Evolutionary conservation across 2,888 invertebrate genomes (phyloP), one percentile per base, ranked within the genome.

Genomic region (Xylophagus ater): DNA sequence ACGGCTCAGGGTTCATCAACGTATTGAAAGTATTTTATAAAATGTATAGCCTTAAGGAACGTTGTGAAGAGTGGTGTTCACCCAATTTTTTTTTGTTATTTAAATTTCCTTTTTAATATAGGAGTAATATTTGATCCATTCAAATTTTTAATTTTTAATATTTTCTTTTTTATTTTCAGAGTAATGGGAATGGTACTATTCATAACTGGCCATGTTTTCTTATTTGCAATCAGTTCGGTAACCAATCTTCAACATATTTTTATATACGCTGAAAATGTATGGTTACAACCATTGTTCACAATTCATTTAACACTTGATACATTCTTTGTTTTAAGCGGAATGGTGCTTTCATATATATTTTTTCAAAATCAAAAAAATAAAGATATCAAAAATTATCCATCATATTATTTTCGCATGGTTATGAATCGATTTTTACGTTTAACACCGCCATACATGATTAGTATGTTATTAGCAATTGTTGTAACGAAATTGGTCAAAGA

Each of bases 101-200:
- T n/a, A n/a, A n/a, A n/a, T n/a, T n/a, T n/a, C n/a, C n/a, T n/a
- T n/a, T n/a, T n/a, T n/a, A n/a, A n/a, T n/a, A n/a, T n/a, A n/a
- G n/a, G n/a, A n/a, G n/a, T n/a, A n/a, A n/a, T n/a, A n/a, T n/a
- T n/a, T n/a, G n/a, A n/a, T n/a, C n/a, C n/a, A n/a, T n/a, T n/a
- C n/a, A n/a, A n/a, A n/a, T n/a, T n/a, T n/a, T n/a, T n/a, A n/a
- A n/a, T n/a, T n/a, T n/a, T n/a, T n/a, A n/a, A n/a, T n/a, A n/a
- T 3, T 23, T 15, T 18, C 13, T 18, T 33, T 13, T 25, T 18
- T 26, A 21, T 17, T 43, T 42, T 4, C 29, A 48, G 50, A 37
- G 44, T 47, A 7, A 25, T 74, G 14, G 66, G 69, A 13, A 72
- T 75, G 69, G 47, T 67, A 19, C 74, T 74, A 71, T 69, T 75